Evolutionary conservation across 1,140 invertebrate genomes (phyloP).

Genomic region (Melitaea cinxia): DNA sequence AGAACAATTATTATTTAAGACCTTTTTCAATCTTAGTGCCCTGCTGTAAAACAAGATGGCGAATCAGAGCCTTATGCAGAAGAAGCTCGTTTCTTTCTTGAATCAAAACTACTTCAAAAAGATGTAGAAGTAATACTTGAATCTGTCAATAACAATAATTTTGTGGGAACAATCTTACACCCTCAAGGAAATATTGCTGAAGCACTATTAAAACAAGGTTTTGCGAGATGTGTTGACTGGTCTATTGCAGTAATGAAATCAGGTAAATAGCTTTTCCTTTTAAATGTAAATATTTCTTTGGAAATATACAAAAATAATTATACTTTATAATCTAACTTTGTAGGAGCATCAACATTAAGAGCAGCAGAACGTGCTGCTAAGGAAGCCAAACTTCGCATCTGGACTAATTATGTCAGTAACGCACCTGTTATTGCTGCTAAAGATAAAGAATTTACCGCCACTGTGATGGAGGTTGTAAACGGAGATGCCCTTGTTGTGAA

Average conservation of each 20-base stretch:
- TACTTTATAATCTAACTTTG: not conserved
- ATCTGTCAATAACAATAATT: conserved; percentile 95
- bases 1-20: too few species aligned
- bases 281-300: not conserved
- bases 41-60: conserved; percentile 70
- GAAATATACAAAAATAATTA: not conserved
- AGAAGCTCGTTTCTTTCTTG: conserved; percentile 91
- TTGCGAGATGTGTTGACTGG: conserved; percentile 99
- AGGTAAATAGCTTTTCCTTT: conserved; percentile 62
- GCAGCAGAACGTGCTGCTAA: conserved; percentile 94
- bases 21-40: too few species aligned
- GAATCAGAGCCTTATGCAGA: conserved; percentile 81
- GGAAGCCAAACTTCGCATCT: conserved; percentile 91
- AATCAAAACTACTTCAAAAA: conserved; percentile 94
- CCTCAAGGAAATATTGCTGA: conserved; percentile 98
- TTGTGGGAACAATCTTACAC: conserved; percentile 97
- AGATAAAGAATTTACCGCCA: conserved; percentile 92
- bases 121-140: conserved; percentile 97
- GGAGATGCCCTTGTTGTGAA: conserved; percentile 96
- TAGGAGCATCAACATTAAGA: conserved; percentile 91
- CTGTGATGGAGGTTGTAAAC: conserved; percentile 96
- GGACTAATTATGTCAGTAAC: conserved; percentile 91
- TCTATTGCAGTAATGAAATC: conserved; percentile 94
- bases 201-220: conserved; percentile 93
- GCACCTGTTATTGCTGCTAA: conserved; percentile 87